Evolutionary conservation across 2,888 invertebrate species (phyloP).

Genomic region (Blomia tropicalis): DNA sequence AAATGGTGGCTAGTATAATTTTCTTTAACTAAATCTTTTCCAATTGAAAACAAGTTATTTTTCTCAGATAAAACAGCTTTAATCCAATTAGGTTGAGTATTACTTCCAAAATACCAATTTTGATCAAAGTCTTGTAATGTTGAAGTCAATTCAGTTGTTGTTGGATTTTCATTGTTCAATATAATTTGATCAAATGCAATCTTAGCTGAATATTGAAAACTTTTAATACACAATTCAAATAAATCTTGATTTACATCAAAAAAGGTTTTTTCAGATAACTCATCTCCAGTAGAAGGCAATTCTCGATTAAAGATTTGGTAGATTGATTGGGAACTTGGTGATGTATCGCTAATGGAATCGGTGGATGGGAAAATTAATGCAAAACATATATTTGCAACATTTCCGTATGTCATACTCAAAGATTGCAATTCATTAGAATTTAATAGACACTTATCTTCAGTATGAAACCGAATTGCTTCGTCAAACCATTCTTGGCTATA

Average conservation of each 20-base stretch:
- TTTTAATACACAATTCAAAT: constrained; percentile 18
- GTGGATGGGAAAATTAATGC: neutral
- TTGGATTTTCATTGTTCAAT: constrained; percentile 32
- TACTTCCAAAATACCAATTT: constrained; percentile 37
- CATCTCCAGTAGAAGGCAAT: neutral
- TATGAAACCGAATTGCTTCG: neutral
- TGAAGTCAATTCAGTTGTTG: constrained; percentile 34
- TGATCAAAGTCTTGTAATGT: constrained; percentile 35
- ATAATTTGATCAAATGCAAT: constrained; percentile 38
- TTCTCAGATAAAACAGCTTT: constrained; percentile 34
- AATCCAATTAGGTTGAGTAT: constrained; percentile 35
- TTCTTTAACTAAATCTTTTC: constrained; percentile 31
- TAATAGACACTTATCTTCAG: neutral
- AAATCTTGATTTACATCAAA: constrained; percentile 17
- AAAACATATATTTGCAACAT: neutral
- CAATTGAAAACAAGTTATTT: constrained; percentile 35
- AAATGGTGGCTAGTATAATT: constrained; percentile 36
- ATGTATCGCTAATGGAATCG: neutral
- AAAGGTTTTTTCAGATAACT: neutral
- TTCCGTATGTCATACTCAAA: neutral
- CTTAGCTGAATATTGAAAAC: constrained; percentile 37
- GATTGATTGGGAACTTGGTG: neutral
- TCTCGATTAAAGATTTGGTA: constrained; percentile 10
- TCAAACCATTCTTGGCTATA: neutral
- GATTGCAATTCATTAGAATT: neutral